A percentile compares a stretch with the other conserved stretches of the same genome.
phyloP scores from a whole-genome alignment of 1,140 invertebrate species.

The Papilio polytes region DNA sequence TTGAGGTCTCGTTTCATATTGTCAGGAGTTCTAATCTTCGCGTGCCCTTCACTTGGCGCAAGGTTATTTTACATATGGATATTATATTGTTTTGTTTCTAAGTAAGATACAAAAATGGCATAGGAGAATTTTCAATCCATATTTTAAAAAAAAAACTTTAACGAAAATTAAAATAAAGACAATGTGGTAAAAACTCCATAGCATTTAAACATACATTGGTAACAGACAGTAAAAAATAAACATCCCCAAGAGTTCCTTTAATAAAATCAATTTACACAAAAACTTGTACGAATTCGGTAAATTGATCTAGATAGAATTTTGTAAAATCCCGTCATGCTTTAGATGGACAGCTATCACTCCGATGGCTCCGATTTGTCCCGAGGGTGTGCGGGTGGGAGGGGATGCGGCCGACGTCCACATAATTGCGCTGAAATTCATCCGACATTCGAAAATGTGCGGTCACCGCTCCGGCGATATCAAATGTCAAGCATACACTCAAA shows the following conservation, averaged over 20 bases:
- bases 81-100: not conserved
- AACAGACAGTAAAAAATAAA: too few relatives aligned
- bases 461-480: not conserved
- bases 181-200: too few relatives aligned
- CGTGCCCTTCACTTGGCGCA: not conserved
- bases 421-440: constrained; percentile 12
- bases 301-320: not conserved
- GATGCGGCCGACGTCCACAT: not conserved
- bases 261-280: too few relatives aligned
- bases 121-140: too few relatives aligned
- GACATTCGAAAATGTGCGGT: not conserved
- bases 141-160: too few relatives aligned
- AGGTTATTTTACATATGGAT: not conserved
- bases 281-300: too few relatives aligned
- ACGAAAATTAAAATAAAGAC: too few relatives aligned
- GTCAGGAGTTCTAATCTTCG: not conserved
- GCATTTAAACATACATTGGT: too few relatives aligned
- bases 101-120: not conserved
- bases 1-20: not conserved
- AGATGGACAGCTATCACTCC: constrained; percentile 1
- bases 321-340: not conserved
- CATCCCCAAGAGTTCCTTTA: too few relatives aligned
- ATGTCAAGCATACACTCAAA: not conserved
- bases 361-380: not conserved
- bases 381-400: not conserved